A percentile compares a stretch with the other conserved stretches of the same genome.
Conservation (phyloP, 2,113 vertebrate genomes). For the Cryptoleucopteryx plumbea region DNA sequence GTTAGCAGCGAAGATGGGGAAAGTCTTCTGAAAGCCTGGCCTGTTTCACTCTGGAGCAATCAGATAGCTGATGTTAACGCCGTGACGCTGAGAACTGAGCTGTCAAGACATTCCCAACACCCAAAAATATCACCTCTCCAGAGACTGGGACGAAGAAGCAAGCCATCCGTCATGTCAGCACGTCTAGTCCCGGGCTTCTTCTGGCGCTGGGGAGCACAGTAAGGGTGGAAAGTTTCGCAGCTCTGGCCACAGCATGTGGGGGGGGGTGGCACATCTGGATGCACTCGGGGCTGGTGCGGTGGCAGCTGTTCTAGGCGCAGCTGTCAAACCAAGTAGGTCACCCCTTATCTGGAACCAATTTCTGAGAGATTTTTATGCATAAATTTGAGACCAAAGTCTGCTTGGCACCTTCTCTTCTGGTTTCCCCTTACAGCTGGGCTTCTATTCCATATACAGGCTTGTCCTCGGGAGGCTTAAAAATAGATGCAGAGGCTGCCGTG, state of each 20-base stretch:
- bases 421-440: not conserved
- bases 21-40: not conserved
- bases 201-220: not conserved
- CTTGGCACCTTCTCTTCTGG: constrained; percentile 10
- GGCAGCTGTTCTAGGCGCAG: not conserved
- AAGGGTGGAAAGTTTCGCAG: not conserved
- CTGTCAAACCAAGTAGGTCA: not conserved
- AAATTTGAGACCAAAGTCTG: not conserved
- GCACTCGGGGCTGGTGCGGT: not conserved
- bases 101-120: not conserved
- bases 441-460: not conserved
- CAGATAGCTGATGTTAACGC: not conserved
- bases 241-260: not conserved
- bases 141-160: not conserved
- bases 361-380: not conserved
- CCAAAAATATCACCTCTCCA: not conserved
- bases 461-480: not conserved
- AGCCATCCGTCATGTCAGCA: not conserved
- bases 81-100: not conserved
- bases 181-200: not conserved
- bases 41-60: not conserved
- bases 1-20: not conserved
- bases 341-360: constrained; percentile 23
- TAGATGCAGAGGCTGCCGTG: not conserved
- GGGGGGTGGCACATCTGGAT: not conserved